A percentile compares a stretch with the other conserved stretches of the same genome.
Conservation (phyloP, 1,140 invertebrate genomes). For the Hormaphis cornu region DNA sequence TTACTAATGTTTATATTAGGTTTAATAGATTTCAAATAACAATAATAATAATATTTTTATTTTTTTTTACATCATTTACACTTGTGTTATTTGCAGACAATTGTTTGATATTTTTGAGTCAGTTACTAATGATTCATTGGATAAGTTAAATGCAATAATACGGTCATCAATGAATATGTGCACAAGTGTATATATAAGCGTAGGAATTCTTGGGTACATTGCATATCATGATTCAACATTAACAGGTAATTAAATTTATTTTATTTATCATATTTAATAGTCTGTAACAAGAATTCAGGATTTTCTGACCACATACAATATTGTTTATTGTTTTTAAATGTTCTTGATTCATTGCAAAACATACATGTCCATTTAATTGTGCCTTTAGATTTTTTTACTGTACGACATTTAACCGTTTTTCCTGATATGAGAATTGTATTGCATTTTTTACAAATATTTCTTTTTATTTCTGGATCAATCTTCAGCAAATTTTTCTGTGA, state of each 20-base stretch:
- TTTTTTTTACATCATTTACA: neutral
- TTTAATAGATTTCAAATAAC: too few species aligned
- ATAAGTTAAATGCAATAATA: constrained; percentile 80
- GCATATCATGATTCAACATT: constrained; percentile 73
- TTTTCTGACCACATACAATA: constrained; percentile 8
- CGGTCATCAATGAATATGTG: constrained; percentile 84
- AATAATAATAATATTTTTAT: neutral
- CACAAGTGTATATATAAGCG: constrained; percentile 71
- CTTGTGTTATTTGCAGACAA: constrained; percentile 52
- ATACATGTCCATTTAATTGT: constrained; percentile 36
- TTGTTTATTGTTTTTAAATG: constrained; percentile 2
- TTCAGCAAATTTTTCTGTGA: constrained; percentile 34
- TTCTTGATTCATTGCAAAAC: constrained; percentile 1
- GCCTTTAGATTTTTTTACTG: constrained; percentile 36
- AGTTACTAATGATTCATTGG: constrained; percentile 73
- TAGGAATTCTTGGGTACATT: constrained; percentile 92
- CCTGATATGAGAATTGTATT: constrained; percentile 37
- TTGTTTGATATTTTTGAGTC: constrained; percentile 91
- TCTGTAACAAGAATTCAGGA: neutral
- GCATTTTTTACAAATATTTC: constrained; percentile 38
- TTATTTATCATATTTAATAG: neutral
- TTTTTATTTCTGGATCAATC: constrained; percentile 37
- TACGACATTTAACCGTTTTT: constrained; percentile 36
- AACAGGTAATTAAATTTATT: constrained; percentile 47
- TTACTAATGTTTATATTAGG: too few species aligned